Evolutionary conservation across 1,140 invertebrate species (phyloP), one percentile per base, ranked within the genome.

Genomic region (Contarinia nasturtii): DNA sequence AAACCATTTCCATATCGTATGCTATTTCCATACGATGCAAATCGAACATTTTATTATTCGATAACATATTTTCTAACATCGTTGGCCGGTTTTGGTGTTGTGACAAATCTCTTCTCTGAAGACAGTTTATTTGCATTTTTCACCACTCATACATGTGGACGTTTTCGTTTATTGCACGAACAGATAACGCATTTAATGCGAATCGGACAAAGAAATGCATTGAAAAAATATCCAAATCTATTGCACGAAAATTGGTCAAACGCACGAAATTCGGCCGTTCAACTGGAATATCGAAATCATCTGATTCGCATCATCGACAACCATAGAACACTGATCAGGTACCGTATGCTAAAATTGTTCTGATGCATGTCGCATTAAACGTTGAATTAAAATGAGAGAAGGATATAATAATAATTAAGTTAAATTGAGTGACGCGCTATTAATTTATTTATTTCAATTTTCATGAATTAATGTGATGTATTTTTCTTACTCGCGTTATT

Each of bases 1-100:
- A 62, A 62, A 45, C 61, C 61, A 14, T 63, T 62, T 48, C 61
- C 61, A 1, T 63, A 63, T 27, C 59, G 59, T 54, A 63, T 63
- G 61, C 11, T 52, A 0, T 63, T 63, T 49, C 58, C 58, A 0
- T 63, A 48, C 46, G 48, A 62, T 51, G 53, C 61, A 0, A 50
- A 33, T 10, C 53, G 50, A 34, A 14, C 7, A 3, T 59, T 53
- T 51, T 33, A 41, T 34, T 63, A 62, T 50, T 20, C 41, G 8
- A 15, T 57, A 2, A 63, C 59, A 1, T 63, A 63, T 45, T 18
- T 59, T 1, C 59, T 63, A 21, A 63, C 61, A 0, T 52, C 60
- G 0, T 59, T 53, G 37, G 60, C 61, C 8, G 61, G 61, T 7
- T 56, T 63, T 21, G 61, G 56, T 48, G 61, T 63, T n/a, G 57